Base-by-base conservation (phyloP, 2,888 invertebrate genomes). In the Vannuccia rotundouncinata region DNA sequence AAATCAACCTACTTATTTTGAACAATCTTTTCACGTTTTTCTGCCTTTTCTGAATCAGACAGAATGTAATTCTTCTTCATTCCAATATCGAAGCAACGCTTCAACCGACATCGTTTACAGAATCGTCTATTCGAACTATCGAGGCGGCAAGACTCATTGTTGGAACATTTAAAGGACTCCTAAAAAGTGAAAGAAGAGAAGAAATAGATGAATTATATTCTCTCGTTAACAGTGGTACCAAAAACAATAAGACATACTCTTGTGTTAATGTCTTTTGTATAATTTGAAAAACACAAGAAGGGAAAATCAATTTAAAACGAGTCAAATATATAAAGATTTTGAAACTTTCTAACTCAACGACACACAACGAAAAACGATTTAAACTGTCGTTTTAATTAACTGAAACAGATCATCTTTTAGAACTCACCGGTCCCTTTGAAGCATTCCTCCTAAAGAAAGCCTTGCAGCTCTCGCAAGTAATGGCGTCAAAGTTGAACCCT, bases 31-130 rank as follows among this genome's bases (percentile, higher is more conserved):
- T 92, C 91, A 77, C 94, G 90, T 86, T 96, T 96, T 78, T 85
- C 82, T 81, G 85, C 85, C 83, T 89, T 88, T 85, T 97, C 96
- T 84, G 96, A 94, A 80, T 97, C 97, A 0, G 96, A 94, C 92
- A 98, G 94, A 22, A 98, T 98, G 87, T 95, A 94, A 85, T 97
- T 97, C 85, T 96, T 96, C 83, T 95, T 92, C 98, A 98, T 98
- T 0, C 98, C 98, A 82, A 97, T 94, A 82, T 92, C 90, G 83
- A 97, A 92, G 86, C 98, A 98, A 87, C 97, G 98, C 85, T 94
- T 93, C 81, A 98, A 89, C 0, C 98, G 92, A 88, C 98, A 98
- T 90, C 94, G 93, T 86, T 98, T 98, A 88, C 98, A 98, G 87
- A 98, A 98, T 29, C 97, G 90, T 75, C 98, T 90, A 0, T 97